A percentile compares a stretch with the other conserved stretches of the same genome.
phyloP scores from a whole-genome alignment of 2,888 invertebrate genomes.

The Augiades crinisus region DNA sequence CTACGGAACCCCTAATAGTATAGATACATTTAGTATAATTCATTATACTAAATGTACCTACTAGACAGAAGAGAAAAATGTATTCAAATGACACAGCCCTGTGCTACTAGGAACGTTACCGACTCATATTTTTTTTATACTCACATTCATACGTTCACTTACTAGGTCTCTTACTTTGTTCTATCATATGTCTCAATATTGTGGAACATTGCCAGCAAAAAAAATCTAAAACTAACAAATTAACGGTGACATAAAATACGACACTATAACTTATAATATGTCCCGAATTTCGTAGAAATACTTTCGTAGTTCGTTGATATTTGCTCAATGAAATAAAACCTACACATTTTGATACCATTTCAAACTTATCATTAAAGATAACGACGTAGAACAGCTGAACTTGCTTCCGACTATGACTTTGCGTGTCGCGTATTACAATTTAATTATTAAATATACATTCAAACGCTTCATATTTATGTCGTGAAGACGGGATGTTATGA shows the following conservation, averaged over 20 bases:
- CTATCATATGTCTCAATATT: constrained; percentile 9
- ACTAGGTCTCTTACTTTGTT: constrained; percentile 9
- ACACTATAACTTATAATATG: constrained; percentile 9
- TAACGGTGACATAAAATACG: constrained; percentile 15
- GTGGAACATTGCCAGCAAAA: constrained; percentile 22
- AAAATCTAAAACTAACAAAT: constrained; percentile 10
- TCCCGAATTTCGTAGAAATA: constrained; percentile 11
- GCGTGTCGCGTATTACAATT: too few species aligned
- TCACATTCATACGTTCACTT: background rate
- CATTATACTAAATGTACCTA: too few species aligned
- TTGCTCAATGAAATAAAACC: constrained; percentile 7
- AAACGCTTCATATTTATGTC: too few species aligned
- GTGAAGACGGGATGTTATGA: too few species aligned
- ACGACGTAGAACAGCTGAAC: background rate
- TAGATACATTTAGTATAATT: background rate
- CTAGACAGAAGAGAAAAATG: background rate
- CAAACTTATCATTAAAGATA: too few species aligned
- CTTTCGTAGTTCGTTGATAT: constrained; percentile 7
- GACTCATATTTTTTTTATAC: background rate
- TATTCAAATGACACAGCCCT: background rate
- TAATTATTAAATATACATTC: too few species aligned
- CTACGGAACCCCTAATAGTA: background rate
- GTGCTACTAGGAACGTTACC: background rate
- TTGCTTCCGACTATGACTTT: too few species aligned
- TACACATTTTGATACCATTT: background rate